Conservation (phyloP, 53 echinoderm and acorn worm genomes). For the Temnopleurus reevesii region DNA sequence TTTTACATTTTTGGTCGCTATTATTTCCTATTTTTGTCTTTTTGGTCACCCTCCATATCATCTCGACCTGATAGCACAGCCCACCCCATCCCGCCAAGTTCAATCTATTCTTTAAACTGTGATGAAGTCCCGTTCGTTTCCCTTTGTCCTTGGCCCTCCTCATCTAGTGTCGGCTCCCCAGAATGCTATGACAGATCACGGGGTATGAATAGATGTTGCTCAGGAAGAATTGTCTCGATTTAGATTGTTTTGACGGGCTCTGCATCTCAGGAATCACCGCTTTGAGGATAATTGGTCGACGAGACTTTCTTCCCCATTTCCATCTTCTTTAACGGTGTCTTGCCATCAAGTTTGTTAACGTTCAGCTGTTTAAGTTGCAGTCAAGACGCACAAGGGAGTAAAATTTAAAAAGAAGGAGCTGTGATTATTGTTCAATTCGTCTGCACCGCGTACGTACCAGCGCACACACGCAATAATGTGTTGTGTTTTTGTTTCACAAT, state of each 20-base stretch:
- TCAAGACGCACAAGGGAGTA: background rate
- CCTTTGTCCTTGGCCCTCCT: conserved; percentile 33
- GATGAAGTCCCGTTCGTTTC: background rate
- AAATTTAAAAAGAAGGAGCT: background rate
- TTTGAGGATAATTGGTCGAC: background rate
- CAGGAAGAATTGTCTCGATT: background rate
- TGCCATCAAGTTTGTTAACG: background rate
- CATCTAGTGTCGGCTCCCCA: background rate
- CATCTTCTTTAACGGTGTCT: background rate
- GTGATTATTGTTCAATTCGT: background rate
- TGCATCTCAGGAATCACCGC: background rate
- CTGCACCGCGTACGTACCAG: background rate
- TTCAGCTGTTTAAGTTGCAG: conserved; percentile 20
- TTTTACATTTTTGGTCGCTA: no score
- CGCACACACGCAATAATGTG: background rate
- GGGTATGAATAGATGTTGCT: background rate
- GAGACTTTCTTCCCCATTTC: background rate
- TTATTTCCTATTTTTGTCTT: background rate
- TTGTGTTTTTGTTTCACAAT: conserved; percentile 44
- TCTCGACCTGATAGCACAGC: no score
- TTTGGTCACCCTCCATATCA: background rate
- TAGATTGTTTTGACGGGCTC: conserved; percentile 25
- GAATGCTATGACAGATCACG: conserved; percentile 30
- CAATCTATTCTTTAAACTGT: background rate
- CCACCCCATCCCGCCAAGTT: background rate